Base-by-base conservation (phyloP, 2,888 invertebrate species). In the Polietes domitor region DNA sequence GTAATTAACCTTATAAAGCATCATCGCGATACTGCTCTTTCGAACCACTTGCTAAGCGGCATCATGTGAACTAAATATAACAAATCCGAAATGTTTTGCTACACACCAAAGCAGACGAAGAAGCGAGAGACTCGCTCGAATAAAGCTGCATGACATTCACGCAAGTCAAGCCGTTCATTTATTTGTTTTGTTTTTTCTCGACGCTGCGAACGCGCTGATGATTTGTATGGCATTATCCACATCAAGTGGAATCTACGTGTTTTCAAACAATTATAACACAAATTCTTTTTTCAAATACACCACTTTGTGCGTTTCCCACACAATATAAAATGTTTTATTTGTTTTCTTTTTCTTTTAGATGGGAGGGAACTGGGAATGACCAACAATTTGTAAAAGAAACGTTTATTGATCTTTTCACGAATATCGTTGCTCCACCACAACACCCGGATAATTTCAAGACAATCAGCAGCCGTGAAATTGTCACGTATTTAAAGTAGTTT, bases 401-500 rank as follows among this genome's bases (percentile, higher is more conserved):
- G 6, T 80, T 58, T 58, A 15, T 26, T 58, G 58, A 15, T 58
- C 58, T 58, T 58, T 58, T 26, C 26, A 26, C 15, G 24, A 15
- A 9, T 17, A 26, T 24, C 24, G 41, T 21, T 12, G 24, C 6
- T 26, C 43, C 21, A 43, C 32, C 24, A 58, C 58, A 17, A 17
- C 9, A 17, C 24, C 19, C 9, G 17, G 58, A 3, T 24, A 26
- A 58, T 58, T 58, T 2, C 41, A 63, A 28, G 55, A 2, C 24
- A 53, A 41, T 3, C 77, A 32, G 32, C 74, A 80, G 75, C 78
- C 75, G 28, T 81, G 80, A 75, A 75, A 80, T 79, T 68, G 78
- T 82, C 85, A 85, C 85, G 85, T 85, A 80, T 63, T 78, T 85
- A 58, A 76, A 58, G 41, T 53, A 65, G 71, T 72, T 21, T 47